Conservation (phyloP, 1,140 invertebrate species). For the Nebria ingens region DNA sequence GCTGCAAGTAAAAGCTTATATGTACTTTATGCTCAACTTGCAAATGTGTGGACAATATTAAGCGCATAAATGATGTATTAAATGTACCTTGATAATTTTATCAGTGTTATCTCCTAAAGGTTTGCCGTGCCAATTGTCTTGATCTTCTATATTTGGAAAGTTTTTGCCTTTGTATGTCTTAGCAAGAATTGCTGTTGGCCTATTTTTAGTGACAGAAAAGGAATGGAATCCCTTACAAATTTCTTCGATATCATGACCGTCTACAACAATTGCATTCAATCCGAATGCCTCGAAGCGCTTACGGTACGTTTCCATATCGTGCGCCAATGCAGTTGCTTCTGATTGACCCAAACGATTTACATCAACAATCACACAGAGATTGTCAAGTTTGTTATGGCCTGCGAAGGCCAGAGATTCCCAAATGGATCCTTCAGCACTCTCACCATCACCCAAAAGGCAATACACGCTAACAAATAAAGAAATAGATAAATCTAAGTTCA, state of each 20-base stretch:
- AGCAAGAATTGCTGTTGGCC: constrained; percentile 87
- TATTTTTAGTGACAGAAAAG: constrained; percentile 62
- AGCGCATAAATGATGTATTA: not conserved
- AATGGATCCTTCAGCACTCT: constrained; percentile 94
- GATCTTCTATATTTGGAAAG: constrained; percentile 82
- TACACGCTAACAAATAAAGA: constrained; percentile 81
- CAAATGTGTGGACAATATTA: not conserved
- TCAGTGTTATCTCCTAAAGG: constrained; percentile 74
- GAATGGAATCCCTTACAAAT: constrained; percentile 80
- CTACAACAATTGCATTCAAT: constrained; percentile 83
- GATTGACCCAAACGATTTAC: constrained; percentile 96
- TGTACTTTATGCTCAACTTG: not conserved
- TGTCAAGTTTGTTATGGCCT: constrained; percentile 90
- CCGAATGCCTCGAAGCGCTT: constrained; percentile 87
- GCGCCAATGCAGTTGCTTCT: constrained; percentile 84
- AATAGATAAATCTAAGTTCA: no score
- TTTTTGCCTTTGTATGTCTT: constrained; percentile 95
- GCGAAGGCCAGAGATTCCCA: constrained; percentile 98
- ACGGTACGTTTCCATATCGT: constrained; percentile 83
- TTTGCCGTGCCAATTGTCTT: constrained; percentile 97
- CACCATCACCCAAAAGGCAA: constrained; percentile 94
- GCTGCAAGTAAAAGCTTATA: constrained; percentile 31
- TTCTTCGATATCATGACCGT: constrained; percentile 92
- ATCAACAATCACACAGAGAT: constrained; percentile 94
- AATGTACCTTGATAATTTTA: constrained; percentile 54